Base-by-base conservation (phyloP, 1,140 invertebrate genomes). In the Ooceraea biroi region DNA sequence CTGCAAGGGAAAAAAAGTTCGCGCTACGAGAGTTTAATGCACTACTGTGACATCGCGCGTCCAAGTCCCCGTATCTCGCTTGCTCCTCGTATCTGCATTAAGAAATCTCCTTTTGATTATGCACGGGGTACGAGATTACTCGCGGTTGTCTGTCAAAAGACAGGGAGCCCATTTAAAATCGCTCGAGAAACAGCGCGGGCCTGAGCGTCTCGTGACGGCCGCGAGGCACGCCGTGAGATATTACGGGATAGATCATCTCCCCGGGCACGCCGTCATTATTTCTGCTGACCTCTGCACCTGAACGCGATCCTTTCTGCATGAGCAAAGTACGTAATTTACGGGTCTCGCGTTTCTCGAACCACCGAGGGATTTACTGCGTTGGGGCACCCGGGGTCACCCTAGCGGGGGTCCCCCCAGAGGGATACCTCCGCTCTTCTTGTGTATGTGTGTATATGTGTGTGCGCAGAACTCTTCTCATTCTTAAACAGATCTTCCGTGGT, bases 321-420 rank as follows among this genome's bases (percentile, higher is more conserved):
- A 89, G 92, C 88, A 91, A 92, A 92, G 86, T 90, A 90, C 90
- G 90, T 93, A 93, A 93, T 94, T 93, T 93, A 94, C 93, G 89
- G 91, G 90, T 92, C 91, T 93, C 90, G 90, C 88, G 84, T 91
- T 92, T 91, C 90, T 91, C 89, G 84, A 89, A 90, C 86, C 90
- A 85, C 66, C 72, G 82, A 84, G 90, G 92, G 90, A 93, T 93
- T 93, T 93, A 93, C 92, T 93, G 90, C 92, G 85, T 87, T 88
- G 88, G 86, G n/a, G 85, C 88, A 88, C 89, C 88, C 73, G 84
- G 80, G 91, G 92, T 93, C 91, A 92, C 85, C 91, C 90, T 92
- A 66, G 90, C 91, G 77, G 92, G 92, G 92, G 91, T 90, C 84
- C 86, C 85, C 73, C 63, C 36, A 65, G 22, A 44, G 50, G 76